Percentiles rank a stretch among this genome's conserved stretches.
These are phyloP conservation scores for Diploptera punctata DNA, from an alignment of 2,888 invertebrate genomes.

Conservation along the genomic window DNA sequence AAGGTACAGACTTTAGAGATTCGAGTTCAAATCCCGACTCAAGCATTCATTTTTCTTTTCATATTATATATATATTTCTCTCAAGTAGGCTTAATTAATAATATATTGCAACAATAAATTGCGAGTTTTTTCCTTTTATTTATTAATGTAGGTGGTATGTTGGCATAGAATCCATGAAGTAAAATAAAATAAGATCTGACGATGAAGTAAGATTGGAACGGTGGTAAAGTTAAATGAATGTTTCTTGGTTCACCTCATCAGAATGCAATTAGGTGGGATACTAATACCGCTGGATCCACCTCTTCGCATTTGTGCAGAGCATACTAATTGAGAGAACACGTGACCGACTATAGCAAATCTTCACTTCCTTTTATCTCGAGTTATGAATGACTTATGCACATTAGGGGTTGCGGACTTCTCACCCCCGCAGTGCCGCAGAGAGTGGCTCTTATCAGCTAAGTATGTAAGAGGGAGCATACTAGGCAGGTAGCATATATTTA, in stretches of 20 bases:
- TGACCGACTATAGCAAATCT: constrained; percentile 4
- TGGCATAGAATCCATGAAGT: too few species aligned
- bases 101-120: too few species aligned
- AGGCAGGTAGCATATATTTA: constrained; percentile 20
- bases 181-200: too few species aligned
- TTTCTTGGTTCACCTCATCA: neutral
- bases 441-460: constrained; percentile 21
- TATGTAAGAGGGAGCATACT: neutral
- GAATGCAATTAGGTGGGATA: constrained; percentile 13
- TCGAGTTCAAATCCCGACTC: too few species aligned
- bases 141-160: too few species aligned
- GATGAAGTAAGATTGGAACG: too few species aligned
- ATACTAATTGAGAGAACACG: constrained; percentile 14
- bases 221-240: too few species aligned
- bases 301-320: neutral
- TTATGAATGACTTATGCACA: constrained; percentile 17
- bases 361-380: neutral
- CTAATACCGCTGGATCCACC: neutral
- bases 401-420: neutral
- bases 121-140: too few species aligned
- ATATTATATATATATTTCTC: too few species aligned
- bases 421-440: neutral
- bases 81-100: too few species aligned
- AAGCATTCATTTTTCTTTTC: too few species aligned
- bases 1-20: too few species aligned